These are phyloP conservation scores for Chirona hameri DNA, from an alignment of 2,888 invertebrate genomes.

Conservation along the genomic window DNA sequence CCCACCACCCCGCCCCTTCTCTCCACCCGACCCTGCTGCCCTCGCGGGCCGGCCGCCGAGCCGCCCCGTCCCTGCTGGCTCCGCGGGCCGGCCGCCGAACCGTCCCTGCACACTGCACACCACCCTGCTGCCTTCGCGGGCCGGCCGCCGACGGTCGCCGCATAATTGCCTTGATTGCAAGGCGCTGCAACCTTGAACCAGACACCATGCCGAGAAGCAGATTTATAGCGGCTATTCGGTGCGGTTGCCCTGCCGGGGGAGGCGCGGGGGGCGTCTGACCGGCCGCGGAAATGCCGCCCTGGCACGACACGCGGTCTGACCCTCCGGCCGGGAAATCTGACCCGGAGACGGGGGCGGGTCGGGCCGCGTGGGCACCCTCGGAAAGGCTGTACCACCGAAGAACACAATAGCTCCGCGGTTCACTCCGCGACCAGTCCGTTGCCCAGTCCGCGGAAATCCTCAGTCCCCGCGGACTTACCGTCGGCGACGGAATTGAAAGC, in stretches of 20 bases:
- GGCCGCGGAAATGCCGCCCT: not conserved
- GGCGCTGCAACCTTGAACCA: constrained; percentile 28
- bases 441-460: not conserved
- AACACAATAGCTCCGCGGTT: too few species aligned
- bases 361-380: not conserved
- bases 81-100: not conserved
- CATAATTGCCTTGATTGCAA: constrained; percentile 28
- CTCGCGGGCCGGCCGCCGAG: not conserved
- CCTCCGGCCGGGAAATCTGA: not conserved
- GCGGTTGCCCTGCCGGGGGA: not conserved
- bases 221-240: constrained; percentile 1
- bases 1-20: too few species aligned
- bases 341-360: not conserved
- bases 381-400: too few species aligned
- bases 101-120: too few species aligned
- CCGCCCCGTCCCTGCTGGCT: not conserved
- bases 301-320: not conserved
- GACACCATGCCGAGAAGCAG: constrained; percentile 27
- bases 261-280: not conserved
- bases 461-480: not conserved
- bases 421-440: too few species aligned
- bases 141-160: constrained; percentile 23
- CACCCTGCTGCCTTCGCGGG: not conserved
- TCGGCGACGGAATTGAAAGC: not conserved
- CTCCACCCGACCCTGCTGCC: not conserved